Base-by-base conservation (phyloP, 2,888 invertebrate genomes). In the Phortica okadai region DNA sequence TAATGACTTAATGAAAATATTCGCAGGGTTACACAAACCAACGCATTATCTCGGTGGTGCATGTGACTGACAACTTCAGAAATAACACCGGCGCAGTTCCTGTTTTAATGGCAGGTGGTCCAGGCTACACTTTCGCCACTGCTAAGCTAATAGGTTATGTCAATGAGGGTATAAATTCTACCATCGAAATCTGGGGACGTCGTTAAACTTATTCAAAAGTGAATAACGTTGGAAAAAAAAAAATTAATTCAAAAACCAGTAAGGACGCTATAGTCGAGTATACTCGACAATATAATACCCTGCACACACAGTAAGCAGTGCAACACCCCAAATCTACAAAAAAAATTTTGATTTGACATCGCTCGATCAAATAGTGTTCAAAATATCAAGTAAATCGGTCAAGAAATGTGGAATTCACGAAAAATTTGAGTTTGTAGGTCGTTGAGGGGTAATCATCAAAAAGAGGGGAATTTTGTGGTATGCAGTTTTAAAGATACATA, bases 21-120 rank as follows among this genome's bases (percentile, higher is more conserved):
- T 6, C 11, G 45, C 44, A 89, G 89, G 86, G 84, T 42, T n/a
- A 76, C 10, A 77, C 14, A 42, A 80, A 78, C 25, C 14, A 4
- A 2, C 79, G 79, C 58, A 83, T 77, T 42, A 86, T 89, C 42
- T 79, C 81, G 3, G 78, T 54, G 11, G 50, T 89, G 74, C 75
- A 73, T 59, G 85, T 86, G 0, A 79, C 75, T 76, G 89, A 89
- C 74, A 84, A 84, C 77, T 89, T 88, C 76, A 84, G 80, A 74
- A 89, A 89, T 77, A 80, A 1, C 42, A 84, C 88, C 0, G 89
- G 89, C 0, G 88, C 89, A 16, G 0, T 33, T 0, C 78, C 85
- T n/a, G 78, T 56, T 5, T 74, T 89, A 0, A 80, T 42, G 70
- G 81, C 83, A 8, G 89, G 89, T 44, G 89, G 89, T 58, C 83